Evolutionary conservation across 1,140 invertebrate species (phyloP).

Genomic region (Sitophilus oryzae): DNA sequence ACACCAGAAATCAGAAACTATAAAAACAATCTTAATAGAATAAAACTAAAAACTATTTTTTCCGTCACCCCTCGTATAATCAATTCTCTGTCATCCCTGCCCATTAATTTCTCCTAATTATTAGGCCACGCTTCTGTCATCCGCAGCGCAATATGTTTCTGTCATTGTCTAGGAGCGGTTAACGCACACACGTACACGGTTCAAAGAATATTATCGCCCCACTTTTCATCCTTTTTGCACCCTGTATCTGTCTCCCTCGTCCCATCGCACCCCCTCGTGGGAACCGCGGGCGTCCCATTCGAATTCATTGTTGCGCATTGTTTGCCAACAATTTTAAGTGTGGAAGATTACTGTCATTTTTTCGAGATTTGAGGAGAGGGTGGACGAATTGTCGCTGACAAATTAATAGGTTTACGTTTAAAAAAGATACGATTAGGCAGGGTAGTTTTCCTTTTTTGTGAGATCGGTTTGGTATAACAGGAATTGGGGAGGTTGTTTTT

Average conservation of each 20-base stretch:
- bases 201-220: slow-evolving; percentile 42
- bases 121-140: slow-evolving; percentile 39
- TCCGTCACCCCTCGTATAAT: background rate
- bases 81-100: background rate
- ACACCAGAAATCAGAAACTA: no score
- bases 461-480: no score
- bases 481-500: no score
- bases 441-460: no score
- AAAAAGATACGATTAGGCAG: no score
- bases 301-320: slow-evolving; percentile 35
- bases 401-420: slow-evolving; percentile 17
- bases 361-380: slow-evolving; percentile 1
- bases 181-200: no score
- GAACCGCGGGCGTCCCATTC: slow-evolving; percentile 36
- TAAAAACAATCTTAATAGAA: no score
- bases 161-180: slow-evolving; percentile 35
- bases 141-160: slow-evolving; percentile 40
- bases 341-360: slow-evolving; percentile 37
- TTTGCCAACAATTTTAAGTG: slow-evolving; percentile 39
- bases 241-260: no score
- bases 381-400: slow-evolving; percentile 12
- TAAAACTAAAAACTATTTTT: background rate
- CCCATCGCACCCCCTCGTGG: slow-evolving; percentile 26
- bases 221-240: slow-evolving; percentile 28
- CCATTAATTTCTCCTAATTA: slow-evolving; percentile 38